Evolutionary conservation across 1,140 invertebrate species (phyloP).

Genomic region (Drepana arcuata): DNA sequence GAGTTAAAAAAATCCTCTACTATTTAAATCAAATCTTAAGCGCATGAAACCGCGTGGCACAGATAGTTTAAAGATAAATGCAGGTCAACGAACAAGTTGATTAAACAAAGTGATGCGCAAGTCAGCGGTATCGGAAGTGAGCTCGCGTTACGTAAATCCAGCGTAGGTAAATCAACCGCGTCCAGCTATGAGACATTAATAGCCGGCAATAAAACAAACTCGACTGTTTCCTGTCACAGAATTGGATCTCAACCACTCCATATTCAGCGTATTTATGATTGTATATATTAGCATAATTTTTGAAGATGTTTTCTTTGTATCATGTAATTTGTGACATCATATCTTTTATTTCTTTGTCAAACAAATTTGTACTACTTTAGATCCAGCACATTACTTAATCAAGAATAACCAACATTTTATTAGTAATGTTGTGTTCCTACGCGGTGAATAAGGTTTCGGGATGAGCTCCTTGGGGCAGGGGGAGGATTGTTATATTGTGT

Average conservation of each 20-base stretch:
- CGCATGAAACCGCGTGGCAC: no score
- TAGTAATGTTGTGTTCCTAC: no score
- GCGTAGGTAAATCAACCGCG: slow-evolving; percentile 36
- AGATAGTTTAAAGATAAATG: slow-evolving; percentile 8
- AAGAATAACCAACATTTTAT: no score
- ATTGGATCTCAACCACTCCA: slow-evolving; percentile 26
- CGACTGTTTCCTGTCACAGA: slow-evolving; percentile 45
- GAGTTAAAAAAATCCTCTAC: slow-evolving; percentile 3
- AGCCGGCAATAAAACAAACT: slow-evolving; percentile 46
- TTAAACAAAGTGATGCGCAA: slow-evolving; percentile 9
- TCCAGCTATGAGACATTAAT: slow-evolving; percentile 44
- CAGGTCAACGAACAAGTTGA: slow-evolving; percentile 12
- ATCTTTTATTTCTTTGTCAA: no score
- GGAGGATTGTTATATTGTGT: no score
- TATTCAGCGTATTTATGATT: slow-evolving; percentile 23
- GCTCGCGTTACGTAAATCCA: slow-evolving; percentile 19
- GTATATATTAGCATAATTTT: slow-evolving; percentile 18
- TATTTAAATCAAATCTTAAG: no score
- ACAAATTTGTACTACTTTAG: no score
- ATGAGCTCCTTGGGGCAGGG: no score
- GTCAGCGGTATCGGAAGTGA: slow-evolving; percentile 18
- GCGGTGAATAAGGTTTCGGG: no score
- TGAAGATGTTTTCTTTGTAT: neutral
- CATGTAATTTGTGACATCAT: no score
- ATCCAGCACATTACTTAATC: no score